Evolutionary conservation across 1,140 invertebrate species (phyloP).

Genomic region (Drosophila nikananu): DNA sequence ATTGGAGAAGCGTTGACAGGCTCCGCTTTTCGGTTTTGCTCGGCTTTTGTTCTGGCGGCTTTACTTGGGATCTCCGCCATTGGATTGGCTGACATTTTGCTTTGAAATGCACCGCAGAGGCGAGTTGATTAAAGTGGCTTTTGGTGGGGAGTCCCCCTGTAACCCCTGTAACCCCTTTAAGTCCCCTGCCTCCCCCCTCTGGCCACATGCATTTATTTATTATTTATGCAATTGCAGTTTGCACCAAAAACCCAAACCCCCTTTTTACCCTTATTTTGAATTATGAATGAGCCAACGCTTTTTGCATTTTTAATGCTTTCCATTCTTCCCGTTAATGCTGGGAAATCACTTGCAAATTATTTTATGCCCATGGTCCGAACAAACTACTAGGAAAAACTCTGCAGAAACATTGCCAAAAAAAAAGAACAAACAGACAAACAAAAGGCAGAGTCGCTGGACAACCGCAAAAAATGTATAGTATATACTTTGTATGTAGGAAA

Average conservation of each 20-base stretch:
- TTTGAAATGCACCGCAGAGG: conserved; percentile 74
- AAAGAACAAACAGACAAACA: conserved; percentile 37
- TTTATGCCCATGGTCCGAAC: conserved; percentile 48
- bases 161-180: background rate
- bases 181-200: background rate
- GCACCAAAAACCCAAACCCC: conserved; percentile 21
- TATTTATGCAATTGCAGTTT: conserved; percentile 46
- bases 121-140: conserved; percentile 76
- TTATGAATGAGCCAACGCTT: conserved; percentile 57
- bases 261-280: conserved; percentile 19
- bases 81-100: conserved; percentile 57
- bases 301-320: conserved; percentile 71
- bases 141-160: conserved; percentile 32
- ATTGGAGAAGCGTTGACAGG: conserved; percentile 44
- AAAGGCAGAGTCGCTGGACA: conserved; percentile 48
- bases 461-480: conserved; percentile 21
- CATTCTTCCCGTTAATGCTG: conserved; percentile 64
- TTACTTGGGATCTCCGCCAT: conserved; percentile 48
- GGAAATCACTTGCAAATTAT: conserved; percentile 73
- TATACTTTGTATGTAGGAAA: background rate
- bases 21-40: conserved; percentile 33
- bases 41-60: conserved; percentile 30
- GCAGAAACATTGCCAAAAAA: conserved; percentile 20
- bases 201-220: conserved; percentile 24
- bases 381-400: conserved; percentile 37